phyloP scores from a whole-genome alignment of 2,888 invertebrate genomes.

The Parascotia fuliginaria region DNA sequence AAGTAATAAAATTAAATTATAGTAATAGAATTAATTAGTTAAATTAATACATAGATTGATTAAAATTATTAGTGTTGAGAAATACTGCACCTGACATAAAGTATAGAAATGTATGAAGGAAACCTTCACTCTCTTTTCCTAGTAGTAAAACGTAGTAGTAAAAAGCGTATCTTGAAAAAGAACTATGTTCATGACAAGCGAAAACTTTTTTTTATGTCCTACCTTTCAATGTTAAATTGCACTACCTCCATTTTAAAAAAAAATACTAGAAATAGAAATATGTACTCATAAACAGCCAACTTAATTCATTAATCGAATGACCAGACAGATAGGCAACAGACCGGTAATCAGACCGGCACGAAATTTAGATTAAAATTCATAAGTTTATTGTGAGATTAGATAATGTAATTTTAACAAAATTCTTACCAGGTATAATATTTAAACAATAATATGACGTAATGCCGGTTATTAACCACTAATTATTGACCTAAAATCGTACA shows the following conservation, averaged over 20 bases:
- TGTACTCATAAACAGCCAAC: background rate
- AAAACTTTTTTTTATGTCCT: background rate
- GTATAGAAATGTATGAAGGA: too few species aligned
- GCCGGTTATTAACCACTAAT: slow-evolving; percentile 28
- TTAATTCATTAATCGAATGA: slow-evolving; percentile 10
- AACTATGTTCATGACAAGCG: too few species aligned
- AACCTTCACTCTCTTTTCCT: too few species aligned
- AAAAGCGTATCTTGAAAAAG: too few species aligned
- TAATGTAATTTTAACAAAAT: slow-evolving; percentile 16
- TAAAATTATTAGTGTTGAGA: too few species aligned
- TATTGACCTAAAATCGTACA: slow-evolving; percentile 25
- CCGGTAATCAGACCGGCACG: slow-evolving; percentile 13
- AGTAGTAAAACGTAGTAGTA: too few species aligned
- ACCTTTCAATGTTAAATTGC: slow-evolving; percentile 4
- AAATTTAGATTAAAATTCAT: slow-evolving; percentile 20
- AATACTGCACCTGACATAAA: too few species aligned
- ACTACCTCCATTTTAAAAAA: slow-evolving; percentile 13
- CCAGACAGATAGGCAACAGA: too few species aligned
- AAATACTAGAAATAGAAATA: background rate
- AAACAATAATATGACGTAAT: slow-evolving; percentile 33
- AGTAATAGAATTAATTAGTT: too few species aligned
- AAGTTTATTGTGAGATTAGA: slow-evolving; percentile 22
- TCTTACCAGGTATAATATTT: slow-evolving; percentile 29
- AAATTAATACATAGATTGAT: too few species aligned
- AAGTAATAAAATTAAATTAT: too few species aligned